Evolutionary conservation across 2,113 vertebrate species (phyloP).

Genomic region (Helogale parvula): DNA sequence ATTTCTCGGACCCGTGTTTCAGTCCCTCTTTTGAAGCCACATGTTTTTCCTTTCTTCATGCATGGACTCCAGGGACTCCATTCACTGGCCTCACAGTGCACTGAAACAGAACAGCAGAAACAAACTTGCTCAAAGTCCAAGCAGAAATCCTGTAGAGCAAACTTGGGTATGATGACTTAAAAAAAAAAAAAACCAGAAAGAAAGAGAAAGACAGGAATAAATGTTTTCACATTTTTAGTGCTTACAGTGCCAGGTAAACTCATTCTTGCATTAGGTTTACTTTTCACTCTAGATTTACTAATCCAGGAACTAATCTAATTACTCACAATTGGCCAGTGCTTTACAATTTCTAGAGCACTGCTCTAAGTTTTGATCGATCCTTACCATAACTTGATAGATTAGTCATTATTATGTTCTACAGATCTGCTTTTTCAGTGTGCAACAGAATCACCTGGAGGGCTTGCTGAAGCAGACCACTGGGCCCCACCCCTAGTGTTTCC

Average conservation of each 20-base stretch:
- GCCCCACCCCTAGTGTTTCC: not conserved
- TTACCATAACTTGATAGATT: not conserved
- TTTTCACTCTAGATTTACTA: not conserved
- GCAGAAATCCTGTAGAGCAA: not conserved
- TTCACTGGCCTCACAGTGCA: slow-evolving; percentile 94
- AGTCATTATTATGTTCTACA: not conserved
- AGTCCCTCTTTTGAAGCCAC: slow-evolving; percentile 95
- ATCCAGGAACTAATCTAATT: not conserved
- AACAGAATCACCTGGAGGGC: not conserved
- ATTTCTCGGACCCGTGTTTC: slow-evolving; percentile 94
- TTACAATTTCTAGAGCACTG: not conserved
- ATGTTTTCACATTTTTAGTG: not conserved
- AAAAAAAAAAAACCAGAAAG: not conserved
- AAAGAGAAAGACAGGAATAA: not conserved
- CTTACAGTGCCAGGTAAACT: not conserved
- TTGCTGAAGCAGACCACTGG: not conserved
- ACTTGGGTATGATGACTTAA: not conserved
- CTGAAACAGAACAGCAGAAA: slow-evolving; percentile 86
- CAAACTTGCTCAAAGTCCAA: not conserved
- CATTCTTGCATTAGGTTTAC: not conserved
- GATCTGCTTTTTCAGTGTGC: not conserved
- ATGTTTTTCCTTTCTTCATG: slow-evolving; percentile 92
- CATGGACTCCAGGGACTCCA: slow-evolving; percentile 96
- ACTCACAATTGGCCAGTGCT: not conserved
- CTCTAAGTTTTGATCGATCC: not conserved